Percentiles rank a stretch among this genome's conserved stretches.
These are phyloP conservation scores for Teleogryllus occipitalis DNA, from an alignment of 1,140 invertebrate genomes.

Conservation along the genomic window DNA sequence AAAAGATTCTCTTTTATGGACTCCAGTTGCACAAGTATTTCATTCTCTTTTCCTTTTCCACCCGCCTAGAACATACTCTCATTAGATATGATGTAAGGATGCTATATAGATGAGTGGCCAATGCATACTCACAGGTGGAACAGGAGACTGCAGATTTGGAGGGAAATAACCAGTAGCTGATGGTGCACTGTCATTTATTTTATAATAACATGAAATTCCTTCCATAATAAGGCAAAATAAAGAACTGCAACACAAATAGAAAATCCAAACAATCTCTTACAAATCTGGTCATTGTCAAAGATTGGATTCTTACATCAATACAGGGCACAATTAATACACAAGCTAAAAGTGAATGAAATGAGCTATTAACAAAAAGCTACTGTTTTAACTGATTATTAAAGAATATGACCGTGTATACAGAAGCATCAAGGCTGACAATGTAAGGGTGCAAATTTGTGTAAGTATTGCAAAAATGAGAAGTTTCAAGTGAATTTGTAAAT, in stretches of 20 bases:
- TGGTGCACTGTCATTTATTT: constrained; percentile 44
- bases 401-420: no score
- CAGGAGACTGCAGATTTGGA: constrained; percentile 19
- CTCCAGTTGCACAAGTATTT: constrained; percentile 59
- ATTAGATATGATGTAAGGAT: neutral
- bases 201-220: constrained; percentile 61
- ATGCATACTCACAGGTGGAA: constrained; percentile 13
- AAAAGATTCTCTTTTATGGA: constrained; percentile 59
- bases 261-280: no score
- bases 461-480: no score
- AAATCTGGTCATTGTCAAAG: no score
- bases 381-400: no score
- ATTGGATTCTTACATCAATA: no score
- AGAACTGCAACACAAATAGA: constrained; percentile 40
- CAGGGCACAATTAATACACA: no score
- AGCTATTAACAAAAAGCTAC: no score
- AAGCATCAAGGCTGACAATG: no score
- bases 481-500: no score
- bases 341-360: no score
- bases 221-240: constrained; percentile 66
- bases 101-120: neutral
- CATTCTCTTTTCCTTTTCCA: constrained; percentile 38
- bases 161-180: constrained; percentile 39
- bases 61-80: constrained; percentile 5
- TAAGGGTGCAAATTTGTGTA: no score